Conservation (phyloP, 1,140 invertebrate species). For the Conopomorpha cramerella region DNA sequence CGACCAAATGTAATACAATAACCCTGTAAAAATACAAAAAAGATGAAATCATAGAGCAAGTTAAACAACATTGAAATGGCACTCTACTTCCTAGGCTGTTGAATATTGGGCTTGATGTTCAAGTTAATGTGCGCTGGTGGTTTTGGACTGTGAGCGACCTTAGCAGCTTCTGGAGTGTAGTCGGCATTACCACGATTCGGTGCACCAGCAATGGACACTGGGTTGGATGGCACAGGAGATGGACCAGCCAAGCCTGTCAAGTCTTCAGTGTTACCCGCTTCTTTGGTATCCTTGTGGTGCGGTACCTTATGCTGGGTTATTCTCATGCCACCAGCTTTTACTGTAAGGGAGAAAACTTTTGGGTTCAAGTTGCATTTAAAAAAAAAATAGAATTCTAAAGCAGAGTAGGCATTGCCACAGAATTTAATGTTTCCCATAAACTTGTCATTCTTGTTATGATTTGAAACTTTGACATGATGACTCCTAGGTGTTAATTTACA, state of each 20-base stretch:
- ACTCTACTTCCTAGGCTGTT: slow-evolving; percentile 82
- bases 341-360: slow-evolving; percentile 55
- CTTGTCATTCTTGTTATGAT: background rate
- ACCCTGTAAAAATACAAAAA: background rate
- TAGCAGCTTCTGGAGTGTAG: slow-evolving; percentile 85
- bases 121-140: slow-evolving; percentile 66
- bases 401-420: background rate
- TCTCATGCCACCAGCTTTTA: slow-evolving; percentile 90
- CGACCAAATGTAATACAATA: slow-evolving; percentile 1
- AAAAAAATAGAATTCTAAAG: background rate
- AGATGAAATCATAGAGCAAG: too few relatives aligned
- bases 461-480: too few relatives aligned
- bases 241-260: slow-evolving; percentile 49
- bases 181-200: slow-evolving; percentile 81
- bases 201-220: slow-evolving; percentile 78
- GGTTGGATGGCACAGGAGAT: slow-evolving; percentile 70
- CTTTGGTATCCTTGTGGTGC: slow-evolving; percentile 66
- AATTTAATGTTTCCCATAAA: background rate
- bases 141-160: slow-evolving; percentile 77
- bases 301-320: slow-evolving; percentile 85
- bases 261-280: slow-evolving; percentile 42
- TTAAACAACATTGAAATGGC: too few relatives aligned
- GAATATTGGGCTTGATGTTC: slow-evolving; percentile 65
- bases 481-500: too few relatives aligned
- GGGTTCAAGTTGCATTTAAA: background rate